Evolutionary conservation across 35 echinoderm and acorn worm genomes (phyloP).

Genomic region (Hemicentrotus pulcherrimus): DNA sequence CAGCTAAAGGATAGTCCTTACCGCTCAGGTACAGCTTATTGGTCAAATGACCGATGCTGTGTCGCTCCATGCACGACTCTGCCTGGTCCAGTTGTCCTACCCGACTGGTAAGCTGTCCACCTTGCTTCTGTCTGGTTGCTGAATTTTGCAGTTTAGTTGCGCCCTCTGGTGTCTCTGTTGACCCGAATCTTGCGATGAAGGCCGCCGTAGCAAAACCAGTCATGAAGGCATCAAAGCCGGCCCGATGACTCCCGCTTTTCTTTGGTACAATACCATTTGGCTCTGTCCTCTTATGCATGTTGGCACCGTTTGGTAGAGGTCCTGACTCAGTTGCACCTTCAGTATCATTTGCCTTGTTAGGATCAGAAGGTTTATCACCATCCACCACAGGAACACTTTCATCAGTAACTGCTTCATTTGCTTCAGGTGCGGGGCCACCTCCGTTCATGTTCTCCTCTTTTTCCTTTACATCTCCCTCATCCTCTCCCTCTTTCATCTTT

Average conservation of each 20-base stretch:
- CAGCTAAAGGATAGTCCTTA: conserved; percentile 76
- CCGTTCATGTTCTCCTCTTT: conserved; percentile 5
- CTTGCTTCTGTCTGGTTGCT: background rate
- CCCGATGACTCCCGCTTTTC: conserved; percentile 78
- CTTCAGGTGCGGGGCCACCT: background rate
- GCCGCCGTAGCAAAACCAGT: conserved; percentile 85
- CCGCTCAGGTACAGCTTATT: conserved; percentile 86
- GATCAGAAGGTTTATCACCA: background rate
- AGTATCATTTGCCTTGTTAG: background rate
- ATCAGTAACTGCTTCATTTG: background rate
- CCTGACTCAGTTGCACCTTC: background rate
- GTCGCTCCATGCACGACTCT: conserved; percentile 23
- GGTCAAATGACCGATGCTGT: conserved; percentile 50
- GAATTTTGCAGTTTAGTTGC: background rate
- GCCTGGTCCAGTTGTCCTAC: background rate
- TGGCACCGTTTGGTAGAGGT: background rate
- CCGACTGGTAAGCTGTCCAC: background rate
- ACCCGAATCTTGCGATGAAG: conserved; percentile 50
- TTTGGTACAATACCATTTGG: background rate
- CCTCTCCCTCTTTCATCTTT: conserved; percentile 19
- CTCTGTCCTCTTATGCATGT: background rate
- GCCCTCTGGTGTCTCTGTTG: background rate
- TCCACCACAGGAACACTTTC: background rate
- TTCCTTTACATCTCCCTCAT: conserved; percentile 23
- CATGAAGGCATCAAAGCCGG: conserved; percentile 99